phyloP scores from a whole-genome alignment of 1,140 invertebrate species.

The Heliothis virescens region DNA sequence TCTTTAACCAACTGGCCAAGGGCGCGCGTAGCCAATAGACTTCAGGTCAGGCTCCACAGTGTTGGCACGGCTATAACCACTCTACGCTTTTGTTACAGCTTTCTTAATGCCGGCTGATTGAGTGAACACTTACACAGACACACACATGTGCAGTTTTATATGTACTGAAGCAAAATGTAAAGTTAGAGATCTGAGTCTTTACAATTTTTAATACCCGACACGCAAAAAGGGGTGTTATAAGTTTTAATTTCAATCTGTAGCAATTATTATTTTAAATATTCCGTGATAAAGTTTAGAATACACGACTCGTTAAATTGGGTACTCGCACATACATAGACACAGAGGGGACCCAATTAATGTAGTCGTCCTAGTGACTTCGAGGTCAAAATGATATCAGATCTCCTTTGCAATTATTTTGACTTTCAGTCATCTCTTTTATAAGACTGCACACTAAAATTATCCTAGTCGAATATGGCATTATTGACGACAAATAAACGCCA shows the following conservation, averaged over 20 bases:
- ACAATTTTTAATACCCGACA: no score
- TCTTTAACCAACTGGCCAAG: conserved; percentile 96
- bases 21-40: conserved; percentile 93
- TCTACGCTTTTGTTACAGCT: conserved; percentile 83
- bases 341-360: no score
- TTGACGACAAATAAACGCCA: conserved; percentile 25
- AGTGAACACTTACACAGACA: conserved; percentile 70
- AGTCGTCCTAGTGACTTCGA: no score
- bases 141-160: conserved; percentile 73
- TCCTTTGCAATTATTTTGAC: no score
- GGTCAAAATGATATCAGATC: no score
- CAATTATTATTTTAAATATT: neutral
- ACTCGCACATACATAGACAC: no score
- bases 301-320: no score
- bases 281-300: no score
- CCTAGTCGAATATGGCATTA: conserved; percentile 55
- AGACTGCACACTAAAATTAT: conserved; percentile 62
- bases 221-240: no score
- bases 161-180: neutral
- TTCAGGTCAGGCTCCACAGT: conserved; percentile 92
- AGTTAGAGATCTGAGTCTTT: no score
- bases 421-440: conserved; percentile 39
- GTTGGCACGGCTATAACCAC: conserved; percentile 81
- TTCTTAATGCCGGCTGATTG: conserved; percentile 73
- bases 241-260: no score